Base-by-base conservation (phyloP, 2,888 invertebrate genomes). In the Hofmannophila pseudospretella region DNA sequence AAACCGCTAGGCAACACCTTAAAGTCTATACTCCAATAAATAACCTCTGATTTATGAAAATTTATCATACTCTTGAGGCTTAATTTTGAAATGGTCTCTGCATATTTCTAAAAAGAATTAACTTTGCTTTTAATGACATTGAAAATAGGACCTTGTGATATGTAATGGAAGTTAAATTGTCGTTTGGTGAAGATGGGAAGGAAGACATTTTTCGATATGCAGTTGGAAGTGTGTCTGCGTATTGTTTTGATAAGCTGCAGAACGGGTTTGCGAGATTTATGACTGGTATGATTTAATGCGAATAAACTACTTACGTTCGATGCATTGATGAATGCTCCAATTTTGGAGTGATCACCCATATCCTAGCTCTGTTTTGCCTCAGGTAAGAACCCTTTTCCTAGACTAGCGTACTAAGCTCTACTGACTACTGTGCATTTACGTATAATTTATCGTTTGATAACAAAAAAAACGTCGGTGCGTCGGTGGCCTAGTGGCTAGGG, bases 241-340 rank as follows among this genome's bases (percentile, higher is more conserved):
- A 87, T 87, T 87, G 86, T 87, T 87, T 86, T 87, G 87, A 88
- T 86, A 87, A 84, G 86, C 84, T 85, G 82, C 65, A 70, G 70
- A 86, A 85, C 88, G 78, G 78, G 88, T 88, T 86, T 75, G 73
- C 59, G 58, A 76, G 82, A 88, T 87, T 87, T 88, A 87, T 80
- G 74, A 70, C 68, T 70, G 65, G 77, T 74, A 77, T 87, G 87
- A 88, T 88, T 86, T 87, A 87, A 86, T 79, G 81, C 75, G 87
- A 86, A 85, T 84, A 84, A 82, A 85, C 82, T 79, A 85, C 79
- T 74, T 67, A 70, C 70, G 65, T 72, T 72, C 67, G 69, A 69
- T 71, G 71, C 73, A 77, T 73, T 79, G 80, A 85, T 81, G 77
- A 77, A 74, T 76, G 75, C 67, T 71, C 70, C 68, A 75, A 75